phyloP scores from a whole-genome alignment of 1,140 invertebrate genomes.

The Heterodera schachtii region DNA sequence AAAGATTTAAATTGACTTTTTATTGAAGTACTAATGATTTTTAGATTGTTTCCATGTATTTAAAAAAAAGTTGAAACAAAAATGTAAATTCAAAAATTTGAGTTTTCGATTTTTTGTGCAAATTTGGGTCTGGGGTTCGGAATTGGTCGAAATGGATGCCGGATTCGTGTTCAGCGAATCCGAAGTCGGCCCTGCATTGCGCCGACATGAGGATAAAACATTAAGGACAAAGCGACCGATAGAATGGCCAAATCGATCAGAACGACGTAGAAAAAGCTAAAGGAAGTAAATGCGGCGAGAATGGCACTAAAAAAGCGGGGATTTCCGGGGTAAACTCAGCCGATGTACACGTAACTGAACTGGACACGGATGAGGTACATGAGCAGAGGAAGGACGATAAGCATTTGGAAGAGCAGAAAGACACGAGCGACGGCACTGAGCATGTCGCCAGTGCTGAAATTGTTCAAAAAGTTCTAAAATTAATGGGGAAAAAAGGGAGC shows the following conservation, averaged over 20 bases:
- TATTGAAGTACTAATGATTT: too few species aligned
- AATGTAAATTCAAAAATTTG: too few species aligned
- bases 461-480: conserved; percentile 74
- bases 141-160: too few species aligned
- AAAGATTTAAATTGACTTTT: too few species aligned
- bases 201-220: conserved; percentile 82
- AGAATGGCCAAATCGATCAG: conserved; percentile 68
- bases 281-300: too few species aligned
- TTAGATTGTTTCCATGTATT: too few species aligned
- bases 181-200: conserved; percentile 79
- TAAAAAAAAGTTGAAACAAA: too few species aligned
- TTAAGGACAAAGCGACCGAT: conserved; percentile 77
- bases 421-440: conserved; percentile 75
- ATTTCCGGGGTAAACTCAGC: conserved; percentile 64
- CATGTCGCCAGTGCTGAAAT: conserved; percentile 26
- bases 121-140: too few species aligned
- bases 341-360: conserved; percentile 69
- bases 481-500: conserved; percentile 22
- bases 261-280: conserved; percentile 67
- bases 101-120: too few species aligned
- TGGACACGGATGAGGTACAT: conserved; percentile 82
- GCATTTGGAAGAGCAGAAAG: conserved; percentile 82
- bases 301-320: too few species aligned
- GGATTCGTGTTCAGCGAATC: too few species aligned
- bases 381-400: conserved; percentile 84